Base-by-base conservation (phyloP, 2,113 vertebrate species). In the Bujurquina vittata region DNA sequence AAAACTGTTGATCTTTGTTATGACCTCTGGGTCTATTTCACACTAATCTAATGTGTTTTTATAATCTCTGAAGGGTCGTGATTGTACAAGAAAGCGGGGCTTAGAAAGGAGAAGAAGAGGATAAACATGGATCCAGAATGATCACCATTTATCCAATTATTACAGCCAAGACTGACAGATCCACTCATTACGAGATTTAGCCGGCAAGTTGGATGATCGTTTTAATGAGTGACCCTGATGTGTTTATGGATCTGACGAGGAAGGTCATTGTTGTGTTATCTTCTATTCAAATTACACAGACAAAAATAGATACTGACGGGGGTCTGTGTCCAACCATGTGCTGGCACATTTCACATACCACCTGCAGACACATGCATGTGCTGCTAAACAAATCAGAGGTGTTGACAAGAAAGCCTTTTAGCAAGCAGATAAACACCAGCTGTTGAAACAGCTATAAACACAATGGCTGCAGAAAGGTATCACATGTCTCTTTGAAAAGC, bases 341-440 rank as follows among this genome's bases (percentile, higher is more conserved):
- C 78, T 60, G 82, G 85, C 89, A 74, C 83, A 22, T 86, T 89
- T 92, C 75, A 61, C 12, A 22, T 75, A 22, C 37, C 89, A 88
- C 88, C 90, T 84, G 85, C 73, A 59, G 72, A 91, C 63, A 29
- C 79, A 20, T 22, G 76, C 54, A 77, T 91, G 82, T 35, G 90
- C 82, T 79, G 80, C 88, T 46, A 75, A 89, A 86, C 91, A 90
- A 90, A 91, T 90, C 86, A 74, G 67, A 82, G 76, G 86, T 87
- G 91, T 74, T 89, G 90, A 93, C 87, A 87, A 74, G 62, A 12
- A 20, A 61, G 65, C 85, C 74, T 92, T 69, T 82, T 84, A 74
- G 91, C n/a, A 4, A 35, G 29, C 57, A 26, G 75, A 82, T n/a
- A 72, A 79, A 65, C 69, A 77, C 63, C 91, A 84, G 91, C 89